Base-by-base conservation (phyloP, 2,888 invertebrate species). In the Diplazon laetatorius region DNA sequence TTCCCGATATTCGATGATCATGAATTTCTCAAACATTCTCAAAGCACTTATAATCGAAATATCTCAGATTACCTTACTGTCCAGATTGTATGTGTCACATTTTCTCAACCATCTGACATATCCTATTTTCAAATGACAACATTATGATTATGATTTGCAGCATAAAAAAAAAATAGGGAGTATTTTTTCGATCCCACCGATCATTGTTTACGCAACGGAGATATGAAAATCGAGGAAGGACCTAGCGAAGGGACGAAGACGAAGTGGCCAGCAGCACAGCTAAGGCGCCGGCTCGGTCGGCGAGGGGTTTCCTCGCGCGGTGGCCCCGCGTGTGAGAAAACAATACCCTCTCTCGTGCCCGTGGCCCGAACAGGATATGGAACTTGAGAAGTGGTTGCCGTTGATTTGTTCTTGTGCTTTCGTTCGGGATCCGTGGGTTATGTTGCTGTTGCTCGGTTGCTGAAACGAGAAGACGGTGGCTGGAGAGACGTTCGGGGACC, bases 331-430 rank as follows among this genome's bases (percentile, higher is more conserved):
- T 69, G 78, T 62, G 76, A 75, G 80, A 80, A 78, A 78, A 78
- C 78, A 78, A 78, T 78, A 75, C 66, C 55, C 30, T 25, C 44
- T 68, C 55, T 44, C 35, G 16, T 52, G 37, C 57, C 50, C 62
- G 18, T 9, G 35, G 72, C n/a, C 52, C 82, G 85, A 89, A 87
- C 90, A 90, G 90, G 90, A 90, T 89, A 87, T 88, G 90, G 87
- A 90, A 87, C 85, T 84, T 82, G 87, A 87, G 87, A 87, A 85
- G 85, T 82, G 70, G 80, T 82, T 78, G 82, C 80, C 44, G 57
- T 46, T 60, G 66, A 37, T 60, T n/a, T 66, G 25, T 48, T 22
- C 30, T 6, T 30, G 62, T 81, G 82, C 74, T 59, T 82, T 83
- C 80, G 77, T 73, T 75, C n/a, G n/a, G n/a, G 66, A 60, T 63